Evolutionary conservation across 2,888 invertebrate genomes (phyloP).

Genomic region (Invenusta paracnida): DNA sequence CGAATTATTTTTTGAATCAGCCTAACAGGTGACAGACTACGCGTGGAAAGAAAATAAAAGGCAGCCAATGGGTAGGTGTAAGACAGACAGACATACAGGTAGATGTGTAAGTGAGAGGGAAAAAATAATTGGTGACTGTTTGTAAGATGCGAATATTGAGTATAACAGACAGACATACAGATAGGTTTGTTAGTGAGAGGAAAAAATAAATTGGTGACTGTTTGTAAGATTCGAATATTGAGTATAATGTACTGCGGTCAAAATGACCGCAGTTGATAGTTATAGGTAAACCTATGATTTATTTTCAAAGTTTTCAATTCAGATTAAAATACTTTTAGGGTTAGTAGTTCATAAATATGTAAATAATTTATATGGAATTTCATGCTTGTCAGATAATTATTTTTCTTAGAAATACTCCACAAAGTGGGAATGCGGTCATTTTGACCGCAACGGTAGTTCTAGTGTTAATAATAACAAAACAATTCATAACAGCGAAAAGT

Average conservation of each 20-base stretch:
- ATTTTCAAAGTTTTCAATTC: constrained; percentile 18
- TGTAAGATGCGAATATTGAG: background rate
- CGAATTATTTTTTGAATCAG: background rate
- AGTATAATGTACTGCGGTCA: no score
- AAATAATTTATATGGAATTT: constrained; percentile 2
- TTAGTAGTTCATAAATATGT: background rate
- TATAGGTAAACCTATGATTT: constrained; percentile 2
- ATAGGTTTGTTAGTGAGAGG: background rate
- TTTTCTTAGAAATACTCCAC: constrained; percentile 2
- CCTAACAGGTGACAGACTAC: constrained; percentile 11
- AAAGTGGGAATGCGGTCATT: constrained; percentile 16
- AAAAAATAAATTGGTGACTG: constrained; percentile 1
- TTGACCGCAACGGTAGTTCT: constrained; percentile 2
- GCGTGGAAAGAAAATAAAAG: constrained; percentile 5
- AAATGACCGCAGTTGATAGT: no score
- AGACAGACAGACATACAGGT: constrained; percentile 1
- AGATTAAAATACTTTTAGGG: constrained; percentile 10
- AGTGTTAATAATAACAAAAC: no score
- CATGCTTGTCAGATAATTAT: constrained; percentile 16
- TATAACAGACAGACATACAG: background rate
- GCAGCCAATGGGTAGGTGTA: constrained; percentile 21
- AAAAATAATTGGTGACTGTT: constrained; percentile 15
- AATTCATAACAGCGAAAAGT: no score
- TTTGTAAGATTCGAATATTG: constrained; percentile 2
- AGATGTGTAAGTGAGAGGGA: constrained; percentile 16